These are phyloP conservation scores for Elysia crispata DNA, from an alignment of 2,888 invertebrate genomes.

Conservation along the genomic window DNA sequence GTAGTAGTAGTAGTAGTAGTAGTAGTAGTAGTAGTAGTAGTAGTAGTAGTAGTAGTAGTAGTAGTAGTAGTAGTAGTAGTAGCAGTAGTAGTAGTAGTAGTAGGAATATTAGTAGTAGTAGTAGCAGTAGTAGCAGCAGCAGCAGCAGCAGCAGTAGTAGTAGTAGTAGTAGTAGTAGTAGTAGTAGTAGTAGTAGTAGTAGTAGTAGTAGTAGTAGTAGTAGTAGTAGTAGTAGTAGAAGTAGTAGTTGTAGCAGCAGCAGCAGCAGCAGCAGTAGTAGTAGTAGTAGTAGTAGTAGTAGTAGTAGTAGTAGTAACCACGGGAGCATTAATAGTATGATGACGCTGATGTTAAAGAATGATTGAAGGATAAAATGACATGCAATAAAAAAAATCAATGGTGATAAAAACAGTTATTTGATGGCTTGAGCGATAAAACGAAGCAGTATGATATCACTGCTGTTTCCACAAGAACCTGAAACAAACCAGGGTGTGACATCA, in stretches of 20 bases:
- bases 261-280: neutral
- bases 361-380: too few species aligned
- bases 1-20: conserved; percentile 29
- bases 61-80: neutral
- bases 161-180: conserved; percentile 21
- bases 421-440: too few species aligned
- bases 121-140: neutral
- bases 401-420: too few species aligned
- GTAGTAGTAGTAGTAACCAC: conserved; percentile 21
- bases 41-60: conserved; percentile 26
- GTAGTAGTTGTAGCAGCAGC: neutral
- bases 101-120: conserved; percentile 29
- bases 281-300: conserved; percentile 21
- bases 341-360: too few species aligned
- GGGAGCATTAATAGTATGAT: conserved; percentile 9
- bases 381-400: too few species aligned
- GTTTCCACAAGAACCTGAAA: too few species aligned
- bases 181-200: conserved; percentile 31
- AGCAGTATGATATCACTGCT: too few species aligned
- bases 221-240: conserved; percentile 32
- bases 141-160: neutral
- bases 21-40: conserved; percentile 30
- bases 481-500: too few species aligned
- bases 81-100: conserved; percentile 9
- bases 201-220: conserved; percentile 9